Base-by-base conservation (phyloP, 1,140 invertebrate genomes). In the Zaprionus inermis region DNA sequence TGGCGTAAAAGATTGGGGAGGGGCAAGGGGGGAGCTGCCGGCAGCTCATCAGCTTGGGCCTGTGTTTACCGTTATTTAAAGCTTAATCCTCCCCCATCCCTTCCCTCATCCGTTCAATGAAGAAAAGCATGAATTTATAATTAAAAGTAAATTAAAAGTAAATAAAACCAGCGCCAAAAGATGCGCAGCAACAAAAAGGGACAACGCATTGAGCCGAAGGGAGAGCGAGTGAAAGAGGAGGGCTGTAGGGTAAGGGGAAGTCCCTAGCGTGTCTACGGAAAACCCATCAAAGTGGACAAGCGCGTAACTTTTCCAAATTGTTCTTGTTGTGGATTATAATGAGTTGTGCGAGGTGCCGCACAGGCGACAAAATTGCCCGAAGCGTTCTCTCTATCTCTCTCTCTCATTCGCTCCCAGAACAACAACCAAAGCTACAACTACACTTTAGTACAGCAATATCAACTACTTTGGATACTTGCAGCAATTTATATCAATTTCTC, bases 91-190 rank as follows among this genome's bases (percentile, higher is more conserved):
- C 24, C 24, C 24, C 24, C 24, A 5, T 24, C 22, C 4, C 24
- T 28, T 5, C 24, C 24, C 24, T 4, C 4, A 4, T 82, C 30
- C 6, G 9, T n/a, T 65, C 71, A 73, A 78, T 81, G 76, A 82
- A 76, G 76, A 78, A 76, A 86, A 82, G 83, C 83, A 86, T 86
- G 83, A 86, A 86, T 86, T 86, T 86, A 86, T 86, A 86, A 86
- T 86, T 86, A 89, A 88, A 88, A 88, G 79, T 88, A 88, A 89
- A 89, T 89, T 88, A 88, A 88, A 88, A 89, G 84, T 88, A 88
- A 88, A 88, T 88, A 88, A 89, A 88, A 83, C 63, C 63, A 63
- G 74, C 55, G 61, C 61, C 60, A 60, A 65, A 77, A 58, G 68
- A 60, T 76, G 69, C 69, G 64, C 75, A 69, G 52, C 36, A 16